Percentiles rank a stretch among this genome's conserved stretches.
Evolutionary conservation across 2,888 invertebrate species (phyloP).

Genomic region (Meloe dianella): DNA sequence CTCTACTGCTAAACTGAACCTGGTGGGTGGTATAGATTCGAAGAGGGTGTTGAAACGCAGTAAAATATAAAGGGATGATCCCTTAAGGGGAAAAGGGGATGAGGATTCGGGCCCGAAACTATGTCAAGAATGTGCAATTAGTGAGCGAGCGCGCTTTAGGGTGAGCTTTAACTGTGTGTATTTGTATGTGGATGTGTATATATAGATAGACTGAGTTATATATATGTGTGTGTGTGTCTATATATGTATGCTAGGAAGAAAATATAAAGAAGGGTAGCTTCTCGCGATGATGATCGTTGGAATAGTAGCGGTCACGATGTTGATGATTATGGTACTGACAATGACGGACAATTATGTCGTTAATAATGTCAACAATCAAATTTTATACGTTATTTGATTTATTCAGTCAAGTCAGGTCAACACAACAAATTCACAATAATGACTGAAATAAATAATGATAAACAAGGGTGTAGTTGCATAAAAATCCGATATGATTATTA

Average conservation of each 20-base stretch:
- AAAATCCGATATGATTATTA: conserved; percentile 31
- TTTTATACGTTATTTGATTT: conserved; percentile 42
- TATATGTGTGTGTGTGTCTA: conserved; percentile 43
- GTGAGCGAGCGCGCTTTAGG: conserved; percentile 76
- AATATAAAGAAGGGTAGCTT: conserved; percentile 73
- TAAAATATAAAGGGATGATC: conserved; percentile 46
- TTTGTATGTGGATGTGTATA: neutral
- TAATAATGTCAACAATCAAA: conserved; percentile 39
- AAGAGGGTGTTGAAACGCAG: conserved; percentile 32
- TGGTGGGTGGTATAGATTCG: conserved; percentile 48
- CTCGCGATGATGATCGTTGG: conserved; percentile 34
- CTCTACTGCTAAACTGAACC: conserved; percentile 37
- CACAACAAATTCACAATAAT: conserved; percentile 39
- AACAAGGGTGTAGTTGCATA: conserved; percentile 28
- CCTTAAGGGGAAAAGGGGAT: conserved; percentile 53
- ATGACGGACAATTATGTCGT: conserved; percentile 39
- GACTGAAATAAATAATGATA: conserved; percentile 19
- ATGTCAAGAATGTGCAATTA: conserved; percentile 98
- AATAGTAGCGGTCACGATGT: conserved; percentile 40
- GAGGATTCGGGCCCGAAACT: conserved; percentile 81
- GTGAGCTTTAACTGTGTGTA: conserved; percentile 38
- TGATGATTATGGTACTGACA: conserved; percentile 29
- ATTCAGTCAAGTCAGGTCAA: conserved; percentile 30
- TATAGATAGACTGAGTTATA: conserved; percentile 9
- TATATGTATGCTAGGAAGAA: conserved; percentile 66